phyloP scores from a whole-genome alignment of 1,140 invertebrate species.

The Plectrocnemia conspersa region DNA sequence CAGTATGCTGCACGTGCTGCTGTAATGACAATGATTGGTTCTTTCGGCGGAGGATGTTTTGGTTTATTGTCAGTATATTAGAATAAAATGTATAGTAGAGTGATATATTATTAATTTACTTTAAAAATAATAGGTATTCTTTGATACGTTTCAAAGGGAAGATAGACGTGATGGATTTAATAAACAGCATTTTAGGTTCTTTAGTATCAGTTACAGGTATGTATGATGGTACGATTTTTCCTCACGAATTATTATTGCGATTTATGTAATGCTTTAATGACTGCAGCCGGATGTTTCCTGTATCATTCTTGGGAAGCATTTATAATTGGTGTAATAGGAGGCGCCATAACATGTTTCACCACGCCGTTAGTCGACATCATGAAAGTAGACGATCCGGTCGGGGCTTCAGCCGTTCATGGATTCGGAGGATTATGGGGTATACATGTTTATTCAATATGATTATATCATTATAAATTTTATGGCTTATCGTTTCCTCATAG shows the following conservation, averaged over 20 bases:
- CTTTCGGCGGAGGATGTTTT: conserved; percentile 79
- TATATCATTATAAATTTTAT: neutral
- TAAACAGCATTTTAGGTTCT: conserved; percentile 84
- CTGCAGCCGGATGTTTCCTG: conserved; percentile 79
- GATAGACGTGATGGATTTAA: conserved; percentile 77
- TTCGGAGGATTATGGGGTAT: conserved; percentile 64
- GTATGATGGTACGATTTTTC: conserved; percentile 7
- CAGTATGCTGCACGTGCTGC: conserved; percentile 84
- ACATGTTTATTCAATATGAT: conserved; percentile 1
- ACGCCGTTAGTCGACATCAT: conserved; percentile 72
- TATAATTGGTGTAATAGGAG: conserved; percentile 76
- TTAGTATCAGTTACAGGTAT: conserved; percentile 81
- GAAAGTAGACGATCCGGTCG: conserved; percentile 86
- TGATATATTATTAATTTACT: neutral
- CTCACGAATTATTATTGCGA: conserved; percentile 10
- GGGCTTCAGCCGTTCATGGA: conserved; percentile 84
- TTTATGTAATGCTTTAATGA: conserved; percentile 27
- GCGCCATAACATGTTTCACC: conserved; percentile 61
- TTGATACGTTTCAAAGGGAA: conserved; percentile 65
- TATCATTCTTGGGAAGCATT: conserved; percentile 82
- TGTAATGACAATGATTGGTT: conserved; percentile 83
- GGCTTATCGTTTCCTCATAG: conserved; percentile 50
- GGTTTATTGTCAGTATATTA: conserved; percentile 55
- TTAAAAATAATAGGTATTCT: conserved; percentile 50
- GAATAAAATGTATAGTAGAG: neutral